These are phyloP conservation scores for Balaeniceps rex DNA, from an alignment of 2,113 vertebrate species.

Conservation along the genomic window DNA sequence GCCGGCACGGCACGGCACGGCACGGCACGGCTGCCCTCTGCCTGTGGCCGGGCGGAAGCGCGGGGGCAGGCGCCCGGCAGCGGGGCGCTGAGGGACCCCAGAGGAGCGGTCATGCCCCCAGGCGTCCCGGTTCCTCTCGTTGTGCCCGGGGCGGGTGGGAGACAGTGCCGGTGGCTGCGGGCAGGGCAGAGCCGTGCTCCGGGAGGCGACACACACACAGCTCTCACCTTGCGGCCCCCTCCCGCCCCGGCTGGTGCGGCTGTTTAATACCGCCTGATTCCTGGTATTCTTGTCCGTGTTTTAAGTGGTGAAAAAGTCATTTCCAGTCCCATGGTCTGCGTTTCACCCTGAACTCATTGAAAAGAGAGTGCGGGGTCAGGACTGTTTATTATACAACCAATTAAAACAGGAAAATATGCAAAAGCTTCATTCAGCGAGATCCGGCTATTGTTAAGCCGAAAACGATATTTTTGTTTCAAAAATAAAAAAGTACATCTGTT, in stretches of 20 bases:
- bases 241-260: slow-evolving; percentile 41
- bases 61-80: not conserved
- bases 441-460: slow-evolving; percentile 88
- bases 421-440: slow-evolving; percentile 89
- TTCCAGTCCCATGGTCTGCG: slow-evolving; percentile 77
- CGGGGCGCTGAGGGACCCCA: not conserved
- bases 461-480: slow-evolving; percentile 78
- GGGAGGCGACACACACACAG: not conserved
- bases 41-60: not conserved
- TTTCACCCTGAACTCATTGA: slow-evolving; percentile 78
- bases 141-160: not conserved
- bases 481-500: slow-evolving; percentile 70
- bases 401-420: slow-evolving; percentile 95
- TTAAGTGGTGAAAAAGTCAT: slow-evolving; percentile 76
- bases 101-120: not conserved
- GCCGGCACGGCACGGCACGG: too few relatives aligned
- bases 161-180: not conserved
- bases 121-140: not conserved
- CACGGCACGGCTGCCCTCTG: not conserved
- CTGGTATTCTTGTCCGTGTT: slow-evolving; percentile 79
- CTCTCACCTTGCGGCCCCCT: slow-evolving; percentile 70
- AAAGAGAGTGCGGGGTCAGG: slow-evolving; percentile 82
- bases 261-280: slow-evolving; percentile 70
- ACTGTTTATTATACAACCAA: slow-evolving; percentile 87
- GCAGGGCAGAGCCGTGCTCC: not conserved